Conservation (phyloP, 2,797 vertebrate genomes). For the Ctenosaura bakeri region DNA sequence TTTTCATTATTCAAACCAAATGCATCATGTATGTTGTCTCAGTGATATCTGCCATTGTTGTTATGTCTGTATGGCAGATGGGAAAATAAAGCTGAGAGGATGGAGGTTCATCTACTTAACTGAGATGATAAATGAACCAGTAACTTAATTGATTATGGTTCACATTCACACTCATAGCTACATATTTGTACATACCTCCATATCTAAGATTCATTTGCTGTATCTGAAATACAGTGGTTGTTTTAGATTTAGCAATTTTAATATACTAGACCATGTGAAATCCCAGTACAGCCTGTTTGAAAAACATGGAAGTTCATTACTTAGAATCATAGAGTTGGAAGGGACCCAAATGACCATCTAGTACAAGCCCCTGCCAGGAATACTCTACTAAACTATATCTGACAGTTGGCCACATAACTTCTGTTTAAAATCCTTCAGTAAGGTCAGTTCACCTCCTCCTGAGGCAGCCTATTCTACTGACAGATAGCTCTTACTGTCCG, state of each 20-base stretch:
- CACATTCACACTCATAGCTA: background rate
- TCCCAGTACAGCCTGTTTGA: no score
- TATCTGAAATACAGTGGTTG: background rate
- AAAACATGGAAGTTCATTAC: no score
- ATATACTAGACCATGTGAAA: background rate
- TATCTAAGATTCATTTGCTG: background rate
- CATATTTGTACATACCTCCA: background rate
- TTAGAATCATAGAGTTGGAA: no score
- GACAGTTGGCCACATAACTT: no score
- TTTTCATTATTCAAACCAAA: background rate
- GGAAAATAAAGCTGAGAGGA: background rate
- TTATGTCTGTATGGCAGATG: background rate
- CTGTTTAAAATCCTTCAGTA: no score
- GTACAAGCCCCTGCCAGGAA: no score
- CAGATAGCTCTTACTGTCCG: no score
- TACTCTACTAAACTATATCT: no score
- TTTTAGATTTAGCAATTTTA: background rate
- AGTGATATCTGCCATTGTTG: background rate
- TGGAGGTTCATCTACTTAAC: background rate
- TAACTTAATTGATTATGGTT: background rate
- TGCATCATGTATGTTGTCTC: background rate
- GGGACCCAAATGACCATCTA: no score
- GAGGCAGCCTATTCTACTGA: no score
- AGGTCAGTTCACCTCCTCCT: no score
- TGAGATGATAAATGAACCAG: background rate